phyloP scores from a whole-genome alignment of 37 sponge, comb jelly and placozoan species.

The Cliona cf. orientalis region DNA sequence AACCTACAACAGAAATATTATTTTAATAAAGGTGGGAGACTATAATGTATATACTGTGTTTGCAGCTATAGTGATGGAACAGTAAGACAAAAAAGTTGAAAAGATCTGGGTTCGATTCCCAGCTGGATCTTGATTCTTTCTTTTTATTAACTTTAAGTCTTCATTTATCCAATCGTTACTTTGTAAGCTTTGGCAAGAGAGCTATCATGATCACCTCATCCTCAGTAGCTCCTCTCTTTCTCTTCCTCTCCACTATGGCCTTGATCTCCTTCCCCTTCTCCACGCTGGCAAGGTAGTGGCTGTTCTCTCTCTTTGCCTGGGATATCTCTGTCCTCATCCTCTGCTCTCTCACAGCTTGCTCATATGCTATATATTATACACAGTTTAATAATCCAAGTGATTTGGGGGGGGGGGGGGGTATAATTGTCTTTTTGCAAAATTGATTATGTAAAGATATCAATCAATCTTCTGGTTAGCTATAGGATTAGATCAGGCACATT shows the following conservation, averaged over 20 bases:
- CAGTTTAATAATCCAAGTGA: neutral
- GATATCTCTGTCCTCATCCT: slow-evolving; percentile 84
- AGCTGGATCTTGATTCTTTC: no score
- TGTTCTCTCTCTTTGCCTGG: slow-evolving; percentile 86
- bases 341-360: slow-evolving; percentile 87
- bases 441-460: neutral
- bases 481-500: no score
- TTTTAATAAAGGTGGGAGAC: no score
- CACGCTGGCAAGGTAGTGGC: slow-evolving; percentile 78
- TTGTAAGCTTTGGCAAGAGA: neutral
- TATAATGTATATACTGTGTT: neutral
- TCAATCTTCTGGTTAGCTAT: neutral
- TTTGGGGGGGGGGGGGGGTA: neutral
- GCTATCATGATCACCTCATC: slow-evolving; percentile 6
- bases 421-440: neutral
- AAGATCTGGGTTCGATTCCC: no score
- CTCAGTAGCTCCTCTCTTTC: slow-evolving; percentile 36
- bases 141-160: no score
- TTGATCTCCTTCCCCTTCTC: slow-evolving; percentile 78
- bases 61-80: no score
- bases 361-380: slow-evolving; percentile 65
- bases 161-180: no score
- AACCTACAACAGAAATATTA: no score
- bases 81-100: no score
- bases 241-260: slow-evolving; percentile 84